Evolutionary conservation across 2,797 vertebrate species (phyloP).

Genomic region (Tokudaia muenninki): DNA sequence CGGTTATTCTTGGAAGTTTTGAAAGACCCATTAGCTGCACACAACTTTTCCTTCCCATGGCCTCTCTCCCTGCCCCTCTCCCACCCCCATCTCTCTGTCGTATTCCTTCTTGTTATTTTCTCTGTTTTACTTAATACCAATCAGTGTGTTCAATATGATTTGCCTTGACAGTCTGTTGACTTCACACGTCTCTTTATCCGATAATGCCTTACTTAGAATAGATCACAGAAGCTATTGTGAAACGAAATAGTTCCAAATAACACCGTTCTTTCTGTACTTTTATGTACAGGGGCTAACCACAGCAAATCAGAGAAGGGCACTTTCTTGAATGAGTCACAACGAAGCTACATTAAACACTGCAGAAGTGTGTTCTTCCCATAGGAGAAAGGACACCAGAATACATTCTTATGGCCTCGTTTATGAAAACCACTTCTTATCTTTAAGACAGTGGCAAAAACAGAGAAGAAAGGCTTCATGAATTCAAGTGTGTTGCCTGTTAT

Average conservation of each 20-base stretch:
- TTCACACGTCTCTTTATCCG: not conserved
- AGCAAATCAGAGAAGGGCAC: not conserved
- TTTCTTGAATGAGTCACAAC: conserved; percentile 25
- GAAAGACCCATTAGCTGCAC: not conserved
- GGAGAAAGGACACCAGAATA: not conserved
- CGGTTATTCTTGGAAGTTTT: not conserved
- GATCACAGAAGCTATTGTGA: not conserved
- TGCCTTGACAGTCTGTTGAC: not conserved
- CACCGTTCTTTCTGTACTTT: not conserved
- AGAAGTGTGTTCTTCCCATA: not conserved
- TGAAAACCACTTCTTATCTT: conserved; percentile 32
- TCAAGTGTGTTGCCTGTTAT: not conserved
- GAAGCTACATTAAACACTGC: not conserved
- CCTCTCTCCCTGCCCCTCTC: not conserved
- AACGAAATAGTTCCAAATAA: conserved; percentile 12
- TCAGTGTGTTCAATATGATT: conserved; percentile 27
- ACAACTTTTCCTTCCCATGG: not conserved
- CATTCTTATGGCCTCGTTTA: not conserved
- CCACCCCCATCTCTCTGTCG: too few species aligned
- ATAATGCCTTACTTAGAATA: not conserved
- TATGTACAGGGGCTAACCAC: not conserved
- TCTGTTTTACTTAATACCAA: not conserved
- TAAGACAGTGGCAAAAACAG: not conserved
- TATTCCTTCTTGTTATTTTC: not conserved
- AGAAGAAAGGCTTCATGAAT: not conserved